Evolutionary conservation across 2,113 vertebrate genomes (phyloP).

Genomic region (Mandrillus leucophaeus): DNA sequence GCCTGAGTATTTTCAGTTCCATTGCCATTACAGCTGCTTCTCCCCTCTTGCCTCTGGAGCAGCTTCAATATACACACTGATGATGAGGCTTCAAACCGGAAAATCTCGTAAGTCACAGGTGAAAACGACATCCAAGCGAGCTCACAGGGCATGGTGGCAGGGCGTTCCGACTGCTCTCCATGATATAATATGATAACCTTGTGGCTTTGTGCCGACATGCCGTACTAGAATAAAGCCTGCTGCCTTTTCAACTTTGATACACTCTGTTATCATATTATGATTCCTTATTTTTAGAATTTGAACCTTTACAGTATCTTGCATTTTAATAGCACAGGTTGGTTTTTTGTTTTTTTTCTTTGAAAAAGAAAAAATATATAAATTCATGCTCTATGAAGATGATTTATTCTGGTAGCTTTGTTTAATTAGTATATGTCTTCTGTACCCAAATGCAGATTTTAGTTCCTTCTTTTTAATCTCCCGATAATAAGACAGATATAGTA

Average conservation of each 20-base stretch:
- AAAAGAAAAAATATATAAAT: neutral
- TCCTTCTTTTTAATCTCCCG: neutral
- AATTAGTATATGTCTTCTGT: neutral
- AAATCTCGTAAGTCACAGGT: conserved; percentile 70
- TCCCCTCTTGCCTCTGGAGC: conserved; percentile 77
- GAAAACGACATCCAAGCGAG: neutral
- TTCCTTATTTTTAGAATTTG: conserved; percentile 30
- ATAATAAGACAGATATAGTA: neutral
- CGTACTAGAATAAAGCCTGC: neutral
- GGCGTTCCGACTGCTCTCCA: fast-evolving
- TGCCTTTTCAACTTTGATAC: neutral
- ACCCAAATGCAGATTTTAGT: neutral
- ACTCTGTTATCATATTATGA: conserved; percentile 41
- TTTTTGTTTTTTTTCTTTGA: neutral
- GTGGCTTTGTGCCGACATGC: fast-evolving
- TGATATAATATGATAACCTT: neutral
- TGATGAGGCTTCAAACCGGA: conserved; percentile 69
- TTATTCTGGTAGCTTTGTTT: conserved; percentile 49
- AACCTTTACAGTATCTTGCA: neutral
- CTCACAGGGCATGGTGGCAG: neutral
- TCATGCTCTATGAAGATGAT: neutral
- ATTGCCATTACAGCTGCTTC: conserved; percentile 73
- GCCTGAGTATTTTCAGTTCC: conserved; percentile 73
- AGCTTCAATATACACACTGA: conserved; percentile 70
- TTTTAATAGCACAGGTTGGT: neutral